Evolutionary conservation across 1,140 invertebrate genomes (phyloP).

Genomic region (Ridgeia piscesae): DNA sequence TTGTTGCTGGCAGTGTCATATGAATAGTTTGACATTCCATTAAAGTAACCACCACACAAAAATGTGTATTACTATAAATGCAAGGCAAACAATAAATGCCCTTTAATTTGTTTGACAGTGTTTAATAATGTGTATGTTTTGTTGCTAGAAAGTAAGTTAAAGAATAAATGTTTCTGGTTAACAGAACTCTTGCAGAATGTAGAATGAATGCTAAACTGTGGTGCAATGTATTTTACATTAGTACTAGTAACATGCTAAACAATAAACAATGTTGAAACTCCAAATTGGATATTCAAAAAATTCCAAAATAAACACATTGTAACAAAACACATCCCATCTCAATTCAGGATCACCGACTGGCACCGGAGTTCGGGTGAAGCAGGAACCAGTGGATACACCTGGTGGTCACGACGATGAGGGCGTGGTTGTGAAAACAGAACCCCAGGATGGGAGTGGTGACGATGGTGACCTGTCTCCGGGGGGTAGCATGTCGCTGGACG

Average conservation of each 20-base stretch:
- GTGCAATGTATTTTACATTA: no score
- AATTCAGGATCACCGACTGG: not conserved
- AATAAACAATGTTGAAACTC: not conserved
- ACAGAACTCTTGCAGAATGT: not conserved
- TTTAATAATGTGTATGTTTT: not conserved
- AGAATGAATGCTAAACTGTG: not conserved
- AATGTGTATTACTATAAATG: no score
- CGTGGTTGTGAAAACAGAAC: not conserved
- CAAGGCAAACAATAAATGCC: no score
- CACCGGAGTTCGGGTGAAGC: not conserved
- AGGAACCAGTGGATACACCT: not conserved
- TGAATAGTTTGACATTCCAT: no score
- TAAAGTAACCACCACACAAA: no score
- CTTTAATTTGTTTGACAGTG: not conserved
- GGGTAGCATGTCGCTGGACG: conserved; percentile 43
- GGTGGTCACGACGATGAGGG: not conserved
- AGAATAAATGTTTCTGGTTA: not conserved
- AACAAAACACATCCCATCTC: not conserved
- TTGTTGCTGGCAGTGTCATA: no score
- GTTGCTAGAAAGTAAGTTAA: not conserved
- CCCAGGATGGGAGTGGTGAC: not conserved
- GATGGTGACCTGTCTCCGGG: not conserved
- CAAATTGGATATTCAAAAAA: not conserved
- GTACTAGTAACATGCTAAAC: no score
- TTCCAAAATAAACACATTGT: not conserved